phyloP scores from a whole-genome alignment of 1,140 invertebrate genomes.

The Polypedilum pembai region DNA sequence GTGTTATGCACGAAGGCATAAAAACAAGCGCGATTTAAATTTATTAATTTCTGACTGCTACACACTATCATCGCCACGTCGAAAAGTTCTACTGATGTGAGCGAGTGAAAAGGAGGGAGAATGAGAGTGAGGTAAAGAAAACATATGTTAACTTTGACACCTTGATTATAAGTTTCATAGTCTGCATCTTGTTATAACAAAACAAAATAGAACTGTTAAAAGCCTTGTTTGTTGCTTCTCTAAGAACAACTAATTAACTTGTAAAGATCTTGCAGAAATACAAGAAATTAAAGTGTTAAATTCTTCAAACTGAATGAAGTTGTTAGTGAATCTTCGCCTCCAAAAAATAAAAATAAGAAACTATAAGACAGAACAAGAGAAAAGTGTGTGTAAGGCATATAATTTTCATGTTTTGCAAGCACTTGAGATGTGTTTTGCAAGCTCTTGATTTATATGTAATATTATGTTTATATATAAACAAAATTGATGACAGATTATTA shows the following conservation, averaged over 20 bases:
- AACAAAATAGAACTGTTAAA: slow-evolving; percentile 11
- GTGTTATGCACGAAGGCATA: no score
- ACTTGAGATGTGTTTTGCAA: no score
- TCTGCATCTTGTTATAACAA: slow-evolving; percentile 5
- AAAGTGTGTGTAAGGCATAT: no score
- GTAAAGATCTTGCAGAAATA: neutral
- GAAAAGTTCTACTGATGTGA: neutral
- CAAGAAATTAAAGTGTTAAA: slow-evolving; percentile 14
- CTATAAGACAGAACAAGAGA: no score
- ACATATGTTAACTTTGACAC: slow-evolving; percentile 12
- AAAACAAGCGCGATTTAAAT: no score
- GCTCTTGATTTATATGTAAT: no score
- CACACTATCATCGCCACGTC: neutral
- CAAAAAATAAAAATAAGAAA: no score
- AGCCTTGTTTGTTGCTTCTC: neutral
- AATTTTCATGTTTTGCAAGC: no score
- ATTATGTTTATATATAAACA: no score
- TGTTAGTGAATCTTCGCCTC: neutral
- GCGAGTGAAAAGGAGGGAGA: neutral
- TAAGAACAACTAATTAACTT: neutral
- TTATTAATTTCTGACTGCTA: no score
- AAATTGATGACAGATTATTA: no score
- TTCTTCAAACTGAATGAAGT: slow-evolving; percentile 13
- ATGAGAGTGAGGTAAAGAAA: slow-evolving; percentile 1
- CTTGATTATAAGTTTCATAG: slow-evolving; percentile 5